Percentiles rank a stretch among this genome's conserved stretches.
Conservation (phyloP, 1,140 invertebrate genomes). For the Eriocheir sinensis region DNA sequence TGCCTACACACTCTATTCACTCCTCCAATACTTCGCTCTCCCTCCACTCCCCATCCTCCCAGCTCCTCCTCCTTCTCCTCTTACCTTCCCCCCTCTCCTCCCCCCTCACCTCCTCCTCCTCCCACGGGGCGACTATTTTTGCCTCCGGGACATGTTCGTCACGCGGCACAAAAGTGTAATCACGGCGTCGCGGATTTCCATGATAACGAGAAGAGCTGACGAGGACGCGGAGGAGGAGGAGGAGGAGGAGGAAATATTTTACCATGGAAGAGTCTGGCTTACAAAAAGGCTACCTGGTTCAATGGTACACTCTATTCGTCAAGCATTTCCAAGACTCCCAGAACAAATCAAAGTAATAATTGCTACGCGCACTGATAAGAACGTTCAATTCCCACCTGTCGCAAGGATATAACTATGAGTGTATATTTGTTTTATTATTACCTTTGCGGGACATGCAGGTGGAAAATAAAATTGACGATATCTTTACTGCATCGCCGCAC, state of each 20-base stretch:
- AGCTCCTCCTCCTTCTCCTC: not conserved
- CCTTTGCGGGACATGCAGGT: too few species aligned
- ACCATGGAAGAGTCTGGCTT: too few species aligned
- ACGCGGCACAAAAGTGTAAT: not conserved
- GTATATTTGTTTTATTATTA: too few species aligned
- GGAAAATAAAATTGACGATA: too few species aligned
- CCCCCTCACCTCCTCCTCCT: not conserved
- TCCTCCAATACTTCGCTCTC: not conserved
- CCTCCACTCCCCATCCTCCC: not conserved
- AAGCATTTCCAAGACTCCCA: too few species aligned
- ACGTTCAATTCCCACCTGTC: too few species aligned
- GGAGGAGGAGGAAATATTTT: conserved; percentile 2
- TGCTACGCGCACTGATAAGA: too few species aligned
- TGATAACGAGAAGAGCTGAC: not conserved
- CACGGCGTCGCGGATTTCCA: not conserved
- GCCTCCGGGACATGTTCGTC: not conserved
- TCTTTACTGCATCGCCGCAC: too few species aligned
- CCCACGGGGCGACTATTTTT: not conserved
- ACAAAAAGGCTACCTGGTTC: too few species aligned
- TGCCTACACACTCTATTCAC: not conserved
- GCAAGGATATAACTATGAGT: too few species aligned
- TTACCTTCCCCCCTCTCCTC: not conserved
- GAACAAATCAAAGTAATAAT: too few species aligned
- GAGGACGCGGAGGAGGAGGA: not conserved
- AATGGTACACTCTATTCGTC: too few species aligned